phyloP scores from a whole-genome alignment of 2,888 invertebrate species.

The Epinotia brunnichana region DNA sequence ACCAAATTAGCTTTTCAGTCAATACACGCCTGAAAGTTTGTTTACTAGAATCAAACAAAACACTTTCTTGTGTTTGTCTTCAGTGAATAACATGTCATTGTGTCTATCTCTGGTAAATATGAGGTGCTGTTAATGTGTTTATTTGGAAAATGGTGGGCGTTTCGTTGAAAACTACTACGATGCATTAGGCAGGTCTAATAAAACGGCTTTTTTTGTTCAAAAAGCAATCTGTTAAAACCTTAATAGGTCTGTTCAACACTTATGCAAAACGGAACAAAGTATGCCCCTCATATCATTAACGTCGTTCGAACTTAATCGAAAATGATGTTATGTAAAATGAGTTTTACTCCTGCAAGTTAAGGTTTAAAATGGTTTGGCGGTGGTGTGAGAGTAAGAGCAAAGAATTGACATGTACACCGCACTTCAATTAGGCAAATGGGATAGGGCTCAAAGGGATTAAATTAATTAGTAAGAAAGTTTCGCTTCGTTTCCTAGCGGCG shows the following conservation, averaged over 20 bases:
- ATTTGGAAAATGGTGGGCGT: slow-evolving; percentile 35
- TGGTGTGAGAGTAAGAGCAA: slow-evolving; percentile 61
- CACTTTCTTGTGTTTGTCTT: slow-evolving; percentile 45
- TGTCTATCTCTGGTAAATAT: slow-evolving; percentile 32
- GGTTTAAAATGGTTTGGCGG: slow-evolving; percentile 49
- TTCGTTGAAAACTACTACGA: slow-evolving; percentile 20
- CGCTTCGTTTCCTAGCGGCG: slow-evolving; percentile 72
- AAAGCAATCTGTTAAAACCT: slow-evolving; percentile 51
- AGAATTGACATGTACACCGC: slow-evolving; percentile 83
- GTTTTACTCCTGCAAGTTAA: slow-evolving; percentile 46
- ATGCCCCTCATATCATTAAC: slow-evolving; percentile 74
- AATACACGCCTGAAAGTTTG: slow-evolving; percentile 21
- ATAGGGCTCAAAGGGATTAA: slow-evolving; percentile 82
- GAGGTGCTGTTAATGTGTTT: slow-evolving; percentile 38
- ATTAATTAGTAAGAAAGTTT: slow-evolving; percentile 83
- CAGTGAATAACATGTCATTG: slow-evolving; percentile 45
- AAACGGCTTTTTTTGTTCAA: slow-evolving; percentile 42
- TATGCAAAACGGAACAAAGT: slow-evolving; percentile 78
- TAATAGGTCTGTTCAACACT: slow-evolving; percentile 63
- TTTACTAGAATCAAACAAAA: slow-evolving; percentile 38
- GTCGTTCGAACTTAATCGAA: slow-evolving; percentile 56
- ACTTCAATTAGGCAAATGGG: slow-evolving; percentile 84
- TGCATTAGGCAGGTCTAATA: slow-evolving; percentile 23
- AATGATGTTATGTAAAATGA: slow-evolving; percentile 46
- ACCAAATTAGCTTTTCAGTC: slow-evolving; percentile 19